Evolutionary conservation across 2,113 vertebrate genomes (phyloP).

Genomic region (cattle (Bos taurus)): DNA sequence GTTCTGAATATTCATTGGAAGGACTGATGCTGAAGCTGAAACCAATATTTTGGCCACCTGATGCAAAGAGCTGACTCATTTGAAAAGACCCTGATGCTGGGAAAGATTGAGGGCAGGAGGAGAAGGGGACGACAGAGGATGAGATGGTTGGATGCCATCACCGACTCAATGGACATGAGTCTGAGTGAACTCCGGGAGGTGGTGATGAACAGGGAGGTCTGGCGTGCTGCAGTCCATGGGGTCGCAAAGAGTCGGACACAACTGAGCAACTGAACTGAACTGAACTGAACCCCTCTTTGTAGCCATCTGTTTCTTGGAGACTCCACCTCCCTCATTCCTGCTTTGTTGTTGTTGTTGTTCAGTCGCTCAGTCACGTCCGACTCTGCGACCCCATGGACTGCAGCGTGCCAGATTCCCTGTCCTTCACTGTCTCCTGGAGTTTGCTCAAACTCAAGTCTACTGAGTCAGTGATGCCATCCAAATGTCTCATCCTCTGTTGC

Average conservation of each 20-base stretch:
- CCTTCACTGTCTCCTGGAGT: background rate
- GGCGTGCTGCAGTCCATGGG: accelerated
- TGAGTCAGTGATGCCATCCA: background rate
- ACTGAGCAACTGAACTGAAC: background rate
- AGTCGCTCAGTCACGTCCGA: accelerated
- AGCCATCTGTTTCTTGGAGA: background rate
- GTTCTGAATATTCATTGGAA: background rate
- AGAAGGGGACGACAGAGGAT: background rate
- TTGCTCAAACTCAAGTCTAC: background rate
- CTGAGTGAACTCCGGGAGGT: background rate
- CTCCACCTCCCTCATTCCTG: accelerated
- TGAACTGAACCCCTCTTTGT: background rate
- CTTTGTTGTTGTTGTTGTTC: background rate
- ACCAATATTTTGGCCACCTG: background rate
- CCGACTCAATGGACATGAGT: accelerated
- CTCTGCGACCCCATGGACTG: background rate
- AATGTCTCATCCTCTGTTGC: background rate
- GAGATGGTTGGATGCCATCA: background rate
- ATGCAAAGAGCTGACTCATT: background rate
- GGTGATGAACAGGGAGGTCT: background rate
- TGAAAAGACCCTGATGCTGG: background rate
- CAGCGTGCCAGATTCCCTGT: background rate
- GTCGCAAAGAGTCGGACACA: accelerated
- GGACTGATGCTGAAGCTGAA: background rate
- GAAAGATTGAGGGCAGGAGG: background rate